Evolutionary conservation across 1,140 invertebrate genomes (phyloP).

Genomic region (Paralvinella palmiformis): DNA sequence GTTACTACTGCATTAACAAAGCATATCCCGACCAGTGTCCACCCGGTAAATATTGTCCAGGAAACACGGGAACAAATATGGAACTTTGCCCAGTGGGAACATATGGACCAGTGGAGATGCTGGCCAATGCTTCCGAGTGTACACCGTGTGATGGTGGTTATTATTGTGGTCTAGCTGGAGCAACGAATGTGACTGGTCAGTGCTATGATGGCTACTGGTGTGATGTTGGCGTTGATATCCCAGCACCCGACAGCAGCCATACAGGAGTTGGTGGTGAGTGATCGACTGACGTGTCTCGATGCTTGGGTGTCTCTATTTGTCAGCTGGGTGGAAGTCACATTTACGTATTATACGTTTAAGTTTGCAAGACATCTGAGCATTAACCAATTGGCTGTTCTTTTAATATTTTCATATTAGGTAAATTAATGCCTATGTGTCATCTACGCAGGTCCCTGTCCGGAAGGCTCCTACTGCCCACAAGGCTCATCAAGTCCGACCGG

Average conservation of each 20-base stretch:
- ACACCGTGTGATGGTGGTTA: conserved; percentile 39
- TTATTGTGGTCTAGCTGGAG: conserved; percentile 37
- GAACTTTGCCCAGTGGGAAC: conserved; percentile 41
- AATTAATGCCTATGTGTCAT: no score
- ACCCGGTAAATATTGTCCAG: conserved; percentile 35
- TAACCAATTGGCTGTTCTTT: no score
- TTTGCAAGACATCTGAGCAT: no score
- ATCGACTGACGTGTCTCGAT: no score
- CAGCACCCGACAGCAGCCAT: conserved; percentile 36
- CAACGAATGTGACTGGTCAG: conserved; percentile 25
- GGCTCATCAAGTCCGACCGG: conserved; percentile 34
- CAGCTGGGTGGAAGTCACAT: no score
- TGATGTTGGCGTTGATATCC: conserved; percentile 34
- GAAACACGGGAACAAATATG: conserved; percentile 37
- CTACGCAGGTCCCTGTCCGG: conserved; percentile 36
- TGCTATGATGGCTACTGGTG: conserved; percentile 42
- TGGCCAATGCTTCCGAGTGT: conserved; percentile 32
- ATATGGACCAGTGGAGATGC: conserved; percentile 40
- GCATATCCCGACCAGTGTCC: conserved; percentile 36
- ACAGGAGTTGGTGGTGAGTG: conserved; percentile 46
- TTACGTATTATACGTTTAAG: no score
- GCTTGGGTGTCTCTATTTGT: no score
- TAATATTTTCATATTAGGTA: no score
- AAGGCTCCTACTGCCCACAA: conserved; percentile 39
- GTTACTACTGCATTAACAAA: conserved; percentile 44